Evolutionary conservation across 2,797 vertebrate genomes (phyloP).

Genomic region (Darevskia mixta): DNA sequence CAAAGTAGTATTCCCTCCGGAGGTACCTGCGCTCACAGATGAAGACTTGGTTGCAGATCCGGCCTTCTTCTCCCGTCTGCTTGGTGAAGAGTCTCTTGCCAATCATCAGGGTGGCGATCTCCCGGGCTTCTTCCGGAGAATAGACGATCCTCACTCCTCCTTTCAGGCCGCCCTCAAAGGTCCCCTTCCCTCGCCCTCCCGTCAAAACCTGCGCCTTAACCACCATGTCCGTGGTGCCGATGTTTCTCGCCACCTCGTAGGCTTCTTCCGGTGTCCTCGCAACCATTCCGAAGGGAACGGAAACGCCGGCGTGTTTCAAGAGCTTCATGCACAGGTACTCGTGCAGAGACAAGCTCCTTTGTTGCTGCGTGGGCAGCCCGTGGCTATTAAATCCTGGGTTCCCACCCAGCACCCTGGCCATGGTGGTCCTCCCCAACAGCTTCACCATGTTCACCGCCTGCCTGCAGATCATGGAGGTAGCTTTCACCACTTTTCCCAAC

Average conservation of each 20-base stretch:
- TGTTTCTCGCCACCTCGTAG: slow-evolving; percentile 90
- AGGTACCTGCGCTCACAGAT: slow-evolving; percentile 96
- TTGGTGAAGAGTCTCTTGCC: slow-evolving; percentile 96
- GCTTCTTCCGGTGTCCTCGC: slow-evolving; percentile 92
- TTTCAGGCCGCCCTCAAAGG: slow-evolving; percentile 95
- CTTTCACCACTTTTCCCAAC: too few relatives aligned
- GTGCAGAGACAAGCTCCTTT: slow-evolving; percentile 90
- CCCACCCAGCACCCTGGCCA: slow-evolving; percentile 81
- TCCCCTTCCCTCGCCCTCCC: slow-evolving; percentile 94
- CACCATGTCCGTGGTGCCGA: slow-evolving; percentile 94
- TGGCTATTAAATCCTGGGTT: slow-evolving; percentile 82
- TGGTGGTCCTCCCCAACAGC: neutral
- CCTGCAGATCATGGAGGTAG: neutral
- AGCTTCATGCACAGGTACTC: slow-evolving; percentile 96
- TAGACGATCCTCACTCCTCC: slow-evolving; percentile 96
- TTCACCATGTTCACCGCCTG: neutral
- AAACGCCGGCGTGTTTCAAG: slow-evolving; percentile 91
- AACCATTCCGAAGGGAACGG: slow-evolving; percentile 88
- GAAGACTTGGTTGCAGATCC: slow-evolving; percentile 98
- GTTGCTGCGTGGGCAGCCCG: slow-evolving; percentile 83
- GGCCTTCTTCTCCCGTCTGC: slow-evolving; percentile 94
- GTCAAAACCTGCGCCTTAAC: slow-evolving; percentile 98
- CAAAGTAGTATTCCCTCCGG: slow-evolving; percentile 97
- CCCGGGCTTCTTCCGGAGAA: slow-evolving; percentile 95
- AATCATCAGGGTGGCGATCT: slow-evolving; percentile 94